Base-by-base conservation (phyloP, 2,797 vertebrate genomes). In the Gobionotothen gibberifrons region DNA sequence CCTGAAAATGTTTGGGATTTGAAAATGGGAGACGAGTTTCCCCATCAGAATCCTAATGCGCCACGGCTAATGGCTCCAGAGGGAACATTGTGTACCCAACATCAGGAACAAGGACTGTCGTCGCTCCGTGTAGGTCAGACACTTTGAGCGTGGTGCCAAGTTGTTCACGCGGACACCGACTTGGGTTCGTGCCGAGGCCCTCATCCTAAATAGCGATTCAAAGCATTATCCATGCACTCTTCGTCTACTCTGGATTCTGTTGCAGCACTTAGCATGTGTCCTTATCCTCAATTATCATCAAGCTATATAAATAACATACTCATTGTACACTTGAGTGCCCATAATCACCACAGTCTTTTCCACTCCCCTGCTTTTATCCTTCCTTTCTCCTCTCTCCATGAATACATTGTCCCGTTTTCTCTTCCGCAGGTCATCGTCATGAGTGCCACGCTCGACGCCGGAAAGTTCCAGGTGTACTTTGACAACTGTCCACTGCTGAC, bases 401-500 rank as follows among this genome's bases (percentile, higher is more conserved):
- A 36, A 36, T 36, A 36, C 32, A 36, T 9, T 36, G 32, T 36
- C 32, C 32, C 32, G 32, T 36, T 36, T 36, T 36, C 32, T 36
- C 32, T 36, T 26, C 3, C 44, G 22, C 89, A 98, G 97, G 97
- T 99, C 80, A 99, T 99, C 70, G 96, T 99, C 82, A 99, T 99
- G 98, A 99, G 98, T 3, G 97, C 98, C 75, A 98, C 97, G 26
- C 92, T 99, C 53, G 97, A 99, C 63, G 97, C 97, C 17, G 97
- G 98, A 12, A 99, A 99, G 84, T 99, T 99, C 92, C 97, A 98
- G 92, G 95, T 98, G 81, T 99, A 98, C 91, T 99, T 99, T 77
- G 97, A 99, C 93, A 97, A 91, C 78, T 98, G 97, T 87, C 98
- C 98, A 14, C 95, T 99, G 81, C 92, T 98, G 52, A 99, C 97